Conservation (phyloP, 2,888 invertebrate species). For the Thalpophila matura region DNA sequence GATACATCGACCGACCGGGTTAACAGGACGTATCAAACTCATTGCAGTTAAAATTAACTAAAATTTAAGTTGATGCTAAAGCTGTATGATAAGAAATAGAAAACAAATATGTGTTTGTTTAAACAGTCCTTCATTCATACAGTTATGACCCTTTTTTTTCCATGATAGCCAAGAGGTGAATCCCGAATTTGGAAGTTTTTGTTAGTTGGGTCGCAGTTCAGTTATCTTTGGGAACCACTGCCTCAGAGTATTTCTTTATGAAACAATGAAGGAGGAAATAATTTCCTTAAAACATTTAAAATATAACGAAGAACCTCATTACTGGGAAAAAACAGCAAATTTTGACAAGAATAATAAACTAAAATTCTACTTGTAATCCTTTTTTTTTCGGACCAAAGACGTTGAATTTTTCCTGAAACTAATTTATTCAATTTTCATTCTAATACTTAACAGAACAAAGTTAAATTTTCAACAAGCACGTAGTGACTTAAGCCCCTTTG, state of each 20-base stretch:
- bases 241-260: background rate
- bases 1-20: too few relatives aligned
- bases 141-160: too few relatives aligned
- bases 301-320: slow-evolving; percentile 25
- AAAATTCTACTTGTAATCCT: slow-evolving; percentile 40
- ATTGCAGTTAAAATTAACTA: too few relatives aligned
- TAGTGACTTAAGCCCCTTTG: slow-evolving; percentile 30
- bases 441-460: rapidly evolving
- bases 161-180: too few relatives aligned
- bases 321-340: slow-evolving; percentile 16
- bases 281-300: slow-evolving; percentile 21
- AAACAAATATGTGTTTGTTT: too few relatives aligned
- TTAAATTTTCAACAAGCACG: background rate
- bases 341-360: slow-evolving; percentile 41
- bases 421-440: background rate
- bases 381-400: slow-evolving; percentile 24
- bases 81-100: too few relatives aligned
- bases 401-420: slow-evolving; percentile 3
- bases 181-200: too few relatives aligned
- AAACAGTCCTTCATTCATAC: too few relatives aligned
- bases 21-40: too few relatives aligned
- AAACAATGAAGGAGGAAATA: slow-evolving; percentile 22
- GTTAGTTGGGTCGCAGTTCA: too few relatives aligned
- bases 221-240: too few relatives aligned
- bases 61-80: too few relatives aligned